Percentiles rank a stretch among this genome's conserved stretches.
These are phyloP conservation scores for Tribolium madens DNA, from an alignment of 1,140 invertebrate genomes.

Conservation along the genomic window DNA sequence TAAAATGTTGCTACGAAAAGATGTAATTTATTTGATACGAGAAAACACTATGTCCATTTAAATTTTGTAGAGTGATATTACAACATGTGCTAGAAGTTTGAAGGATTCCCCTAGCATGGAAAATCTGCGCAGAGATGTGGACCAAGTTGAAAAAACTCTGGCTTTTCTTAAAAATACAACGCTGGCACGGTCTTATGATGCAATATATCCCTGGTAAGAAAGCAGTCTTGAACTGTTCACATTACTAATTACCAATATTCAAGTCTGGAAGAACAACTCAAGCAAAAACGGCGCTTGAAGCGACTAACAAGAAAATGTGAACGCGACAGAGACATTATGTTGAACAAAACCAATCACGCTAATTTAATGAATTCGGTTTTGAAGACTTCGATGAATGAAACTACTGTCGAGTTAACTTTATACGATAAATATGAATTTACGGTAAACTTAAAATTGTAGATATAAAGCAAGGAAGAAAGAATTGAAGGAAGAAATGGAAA, in stretches of 20 bases:
- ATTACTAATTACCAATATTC: background rate
- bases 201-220: slow-evolving; percentile 66
- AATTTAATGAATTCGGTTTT: slow-evolving; percentile 68
- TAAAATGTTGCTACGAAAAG: slow-evolving; percentile 70
- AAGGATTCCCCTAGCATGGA: slow-evolving; percentile 62
- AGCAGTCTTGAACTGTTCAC: too few species aligned
- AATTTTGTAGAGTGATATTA: slow-evolving; percentile 65
- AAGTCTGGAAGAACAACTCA: slow-evolving; percentile 71
- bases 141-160: slow-evolving; percentile 69
- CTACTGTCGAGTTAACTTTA: slow-evolving; percentile 60
- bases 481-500: background rate
- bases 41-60: background rate
- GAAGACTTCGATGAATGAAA: slow-evolving; percentile 70
- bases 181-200: slow-evolving; percentile 66
- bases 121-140: slow-evolving; percentile 66
- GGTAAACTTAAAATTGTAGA: background rate
- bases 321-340: slow-evolving; percentile 67
- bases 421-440: background rate
- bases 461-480: background rate
- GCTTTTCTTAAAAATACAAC: slow-evolving; percentile 67
- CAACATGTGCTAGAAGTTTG: slow-evolving; percentile 58
- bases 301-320: slow-evolving; percentile 67
- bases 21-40: slow-evolving; percentile 65
- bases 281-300: slow-evolving; percentile 68
- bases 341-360: slow-evolving; percentile 71